These are phyloP conservation scores for Carcharodon carcharias DNA, from an alignment of 2,797 vertebrate species.

Conservation along the genomic window DNA sequence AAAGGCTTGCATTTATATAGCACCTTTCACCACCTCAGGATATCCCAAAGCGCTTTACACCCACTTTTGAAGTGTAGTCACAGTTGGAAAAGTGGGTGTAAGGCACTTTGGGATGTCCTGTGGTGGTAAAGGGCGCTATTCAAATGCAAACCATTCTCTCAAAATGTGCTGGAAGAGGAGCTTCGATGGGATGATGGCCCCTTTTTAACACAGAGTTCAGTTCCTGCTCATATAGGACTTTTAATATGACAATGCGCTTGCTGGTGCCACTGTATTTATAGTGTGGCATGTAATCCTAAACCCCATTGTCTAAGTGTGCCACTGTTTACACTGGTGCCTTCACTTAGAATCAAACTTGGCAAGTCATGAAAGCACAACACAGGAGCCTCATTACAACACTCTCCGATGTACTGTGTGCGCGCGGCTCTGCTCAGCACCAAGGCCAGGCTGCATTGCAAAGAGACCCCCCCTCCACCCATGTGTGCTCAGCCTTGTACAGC, in stretches of 20 bases:
- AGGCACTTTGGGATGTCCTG: neutral
- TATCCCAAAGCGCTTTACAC: no score
- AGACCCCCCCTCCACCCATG: neutral
- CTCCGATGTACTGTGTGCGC: neutral
- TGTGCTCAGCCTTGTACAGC: neutral
- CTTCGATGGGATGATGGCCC: neutral
- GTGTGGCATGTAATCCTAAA: neutral
- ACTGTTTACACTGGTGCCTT: neutral
- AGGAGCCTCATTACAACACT: neutral
- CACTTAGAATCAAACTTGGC: neutral
- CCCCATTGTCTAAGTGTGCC: neutral
- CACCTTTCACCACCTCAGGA: no score
- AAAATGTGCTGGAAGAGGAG: neutral
- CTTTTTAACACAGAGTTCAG: neutral
- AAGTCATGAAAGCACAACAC: neutral
- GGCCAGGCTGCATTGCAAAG: neutral
- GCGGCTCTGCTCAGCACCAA: neutral
- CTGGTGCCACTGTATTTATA: neutral
- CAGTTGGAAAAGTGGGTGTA: no score
- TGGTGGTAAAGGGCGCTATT: neutral
- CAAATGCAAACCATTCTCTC: neutral
- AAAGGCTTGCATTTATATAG: neutral
- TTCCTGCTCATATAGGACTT: neutral
- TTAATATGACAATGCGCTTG: neutral
- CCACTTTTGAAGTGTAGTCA: no score